Evolutionary conservation across 1,140 invertebrate genomes (phyloP).

Genomic region (Sycobia sp.): DNA sequence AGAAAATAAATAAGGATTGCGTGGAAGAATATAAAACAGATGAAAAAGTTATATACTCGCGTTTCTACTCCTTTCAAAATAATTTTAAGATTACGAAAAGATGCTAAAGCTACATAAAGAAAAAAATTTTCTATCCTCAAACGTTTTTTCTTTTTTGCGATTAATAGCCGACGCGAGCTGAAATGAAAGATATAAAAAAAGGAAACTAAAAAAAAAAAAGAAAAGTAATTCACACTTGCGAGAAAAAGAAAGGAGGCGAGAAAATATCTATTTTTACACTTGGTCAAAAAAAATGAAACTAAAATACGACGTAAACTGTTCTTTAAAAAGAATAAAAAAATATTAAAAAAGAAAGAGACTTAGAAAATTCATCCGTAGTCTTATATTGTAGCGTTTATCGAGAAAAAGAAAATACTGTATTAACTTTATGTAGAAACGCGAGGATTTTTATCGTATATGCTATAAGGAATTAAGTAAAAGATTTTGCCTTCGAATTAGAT

Average conservation of each 20-base stretch:
- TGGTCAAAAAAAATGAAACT: slow-evolving; percentile 42
- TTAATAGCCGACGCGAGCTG: neutral
- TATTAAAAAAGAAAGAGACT: slow-evolving; percentile 30
- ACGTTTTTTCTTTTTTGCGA: neutral
- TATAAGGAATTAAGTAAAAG: slow-evolving; percentile 10
- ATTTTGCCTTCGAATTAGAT: neutral
- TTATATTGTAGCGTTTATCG: slow-evolving; percentile 37
- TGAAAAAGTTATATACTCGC: slow-evolving; percentile 39
- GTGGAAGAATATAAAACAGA: neutral
- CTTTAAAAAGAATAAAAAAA: slow-evolving; percentile 31
- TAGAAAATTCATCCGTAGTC: slow-evolving; percentile 44
- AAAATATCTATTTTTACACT: slow-evolving; percentile 55
- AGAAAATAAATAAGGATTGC: neutral
- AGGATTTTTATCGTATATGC: slow-evolving; percentile 31
- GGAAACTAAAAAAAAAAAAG: slow-evolving; percentile 20
- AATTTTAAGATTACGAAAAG: neutral
- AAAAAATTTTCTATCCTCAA: slow-evolving; percentile 3
- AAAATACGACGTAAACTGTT: slow-evolving; percentile 22
- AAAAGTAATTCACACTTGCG: slow-evolving; percentile 21
- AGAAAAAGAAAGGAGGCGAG: slow-evolving; percentile 38
- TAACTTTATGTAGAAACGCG: slow-evolving; percentile 47
- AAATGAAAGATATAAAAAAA: slow-evolving; percentile 20
- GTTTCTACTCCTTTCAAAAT: slow-evolving; percentile 43
- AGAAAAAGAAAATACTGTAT: slow-evolving; percentile 35
- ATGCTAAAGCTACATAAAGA: neutral